Evolutionary conservation across 2,888 invertebrate species (phyloP), one percentile per base, ranked within the genome.

Genomic region (Pristionchus arcanus): DNA sequence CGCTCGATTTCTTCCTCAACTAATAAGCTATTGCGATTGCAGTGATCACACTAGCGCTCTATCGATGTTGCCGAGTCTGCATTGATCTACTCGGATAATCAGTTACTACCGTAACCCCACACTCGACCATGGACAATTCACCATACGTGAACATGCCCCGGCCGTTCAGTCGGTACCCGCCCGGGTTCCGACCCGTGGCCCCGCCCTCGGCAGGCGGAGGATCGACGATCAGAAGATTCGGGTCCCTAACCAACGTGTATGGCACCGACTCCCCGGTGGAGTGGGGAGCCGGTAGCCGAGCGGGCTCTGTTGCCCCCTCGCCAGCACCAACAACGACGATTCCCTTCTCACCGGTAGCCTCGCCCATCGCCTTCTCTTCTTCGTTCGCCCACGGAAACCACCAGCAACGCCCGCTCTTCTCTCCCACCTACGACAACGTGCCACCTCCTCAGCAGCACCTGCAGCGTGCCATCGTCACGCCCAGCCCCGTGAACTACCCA

Each of bases 101-200:
- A 37, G 0, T 1, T 11, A 2, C 11, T 4, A 25, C 68, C 31
- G 71, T 74, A 77, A 42, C 21, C 81, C 49, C 16, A 28, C 21
- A 66, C 34, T 5, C 28, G 19, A 21, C 71, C 28, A 92, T 92
- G 92, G 92, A 92, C 88, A 90, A 91, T 31, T 90, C 91, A 37
- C 74, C 87, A 34, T 88, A 68, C 49, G 53, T 68, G 28, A 87
- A 87, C 42, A 91, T 91, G 71, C 92, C 92, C 11, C 77, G 91
- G 63, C 92, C 92, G 0, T 92, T 91, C 90, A 92, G 90, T 90
- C 91, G 91, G 31, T 92, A 89, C 90, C 92, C 92, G 25, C 89
- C 91, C 71, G 92, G 92, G 34, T 92, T 92, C 66, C 90, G 92
- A 63, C 92, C 92, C 63, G 90, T 92, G 13, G 63, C 63, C n/a